Evolutionary conservation across 2,888 invertebrate species (phyloP), one percentile per base, ranked within the genome.

Genomic region (Heliconius ismenius): DNA sequence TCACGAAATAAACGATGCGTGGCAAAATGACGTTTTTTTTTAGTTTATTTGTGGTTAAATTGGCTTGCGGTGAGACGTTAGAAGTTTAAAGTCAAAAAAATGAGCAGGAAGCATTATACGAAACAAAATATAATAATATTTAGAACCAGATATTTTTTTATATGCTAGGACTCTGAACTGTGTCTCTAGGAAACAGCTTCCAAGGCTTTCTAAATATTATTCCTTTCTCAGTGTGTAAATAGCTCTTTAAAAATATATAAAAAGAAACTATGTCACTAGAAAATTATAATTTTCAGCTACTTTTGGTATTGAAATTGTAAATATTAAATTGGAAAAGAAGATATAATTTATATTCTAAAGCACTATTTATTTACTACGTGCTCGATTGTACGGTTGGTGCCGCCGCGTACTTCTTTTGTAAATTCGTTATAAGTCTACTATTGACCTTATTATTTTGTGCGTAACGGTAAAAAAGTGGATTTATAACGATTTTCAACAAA

Each of bases 381-480:
- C 69, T 68, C 75, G 75, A 69, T 75, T 49, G 68, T 62, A 60
- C 24, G 62, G 43, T 69, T 75, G 21, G 49, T 75, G 28, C 73
- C 43, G 43, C 68, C 60, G 49, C 65, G 65, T 58, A 26, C 54
- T 43, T 60, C 67, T 74, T 18, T 62, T 74, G 39, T 68, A 60
- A 58, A 58, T 60, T 74, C 67, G 26, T 75, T 75, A 68, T 75
- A 69, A 75, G 18, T 62, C 49, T 75, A 69, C 62, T 63, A 62
- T 39, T 28, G 68, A 69, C 75, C 68, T 62, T 75, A 75, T 69
- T 74, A 74, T 74, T 67, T 65, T 36, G 32, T 74, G 28, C 28
- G 26, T 74, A 65, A 74, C 74, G 58, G 58, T 54, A 58, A 65
- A 24, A 36, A 58, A n/a, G 6, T n/a, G 0, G 49, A 65, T 32